Base-by-base conservation (phyloP, 2,888 invertebrate species). In the Apeira syringaria region DNA sequence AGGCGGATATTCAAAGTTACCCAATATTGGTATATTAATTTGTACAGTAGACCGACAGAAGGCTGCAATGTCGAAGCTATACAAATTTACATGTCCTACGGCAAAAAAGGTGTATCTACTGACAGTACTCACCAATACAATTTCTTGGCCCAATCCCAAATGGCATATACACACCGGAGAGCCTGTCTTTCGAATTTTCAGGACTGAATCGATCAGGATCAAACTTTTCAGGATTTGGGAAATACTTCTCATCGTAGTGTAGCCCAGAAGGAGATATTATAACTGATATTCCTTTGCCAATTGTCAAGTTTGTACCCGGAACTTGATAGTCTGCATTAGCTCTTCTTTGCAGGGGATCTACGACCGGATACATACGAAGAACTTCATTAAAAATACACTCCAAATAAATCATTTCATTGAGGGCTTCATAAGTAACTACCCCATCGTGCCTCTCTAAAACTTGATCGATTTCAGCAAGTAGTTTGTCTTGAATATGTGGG, bases 121-220 rank as follows among this genome's bases (percentile, higher is more conserved):
- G n/a, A n/a, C n/a, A n/a, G n/a, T n/a, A 61, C 74, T 69, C 55
- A 84, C 83, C 85, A 5, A 83, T 80, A 47, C 86, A 87, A 39
- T 78, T 77, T 27, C 86, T 61, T 1, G 84, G 86, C 6, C 85
- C 85, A 20, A 68, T 61, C 26, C 85, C 85, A 50, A 86, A 86
- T 3, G 85, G 83, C 30, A 84, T 36, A 49, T 74, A 85, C 0
- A 75, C 76, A 44, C 74, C 79, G 0, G 69, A 51, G 41, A 74
- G 76, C 13, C 41, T 36, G 1, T 40, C 5, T 6, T 20, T 31
- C n/a, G 7, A 29, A 13, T 48, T 42, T 13, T 45, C 36, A 1
- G 26, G n/a, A 22, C 63, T 59, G 59, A 89, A 90, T 40, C 89
- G 64, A 11, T 89, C 83, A 1, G 91, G 91, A 51, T 87, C 76